A percentile compares a stretch with the other conserved stretches of the same genome.
Conservation (phyloP, 2,888 invertebrate genomes). For the Isoperla grammatica region DNA sequence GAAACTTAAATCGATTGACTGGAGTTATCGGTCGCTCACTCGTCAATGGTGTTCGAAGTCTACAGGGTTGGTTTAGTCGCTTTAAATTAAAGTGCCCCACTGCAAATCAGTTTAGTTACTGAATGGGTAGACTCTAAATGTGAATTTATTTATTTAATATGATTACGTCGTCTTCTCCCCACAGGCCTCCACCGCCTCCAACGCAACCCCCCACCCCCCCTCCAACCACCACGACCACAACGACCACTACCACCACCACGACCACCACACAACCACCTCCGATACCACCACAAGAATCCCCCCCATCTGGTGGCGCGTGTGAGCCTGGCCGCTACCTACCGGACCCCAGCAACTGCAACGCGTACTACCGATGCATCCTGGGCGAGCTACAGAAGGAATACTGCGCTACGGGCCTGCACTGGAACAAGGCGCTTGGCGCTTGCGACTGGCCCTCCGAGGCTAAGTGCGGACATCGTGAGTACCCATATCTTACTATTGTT, state of each 20-base stretch:
- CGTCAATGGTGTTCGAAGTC: too few species aligned
- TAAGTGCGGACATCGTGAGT: constrained; percentile 50
- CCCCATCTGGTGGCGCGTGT: constrained; percentile 45
- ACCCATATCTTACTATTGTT: too few species aligned
- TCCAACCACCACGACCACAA: constrained; percentile 34
- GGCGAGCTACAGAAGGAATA: constrained; percentile 61
- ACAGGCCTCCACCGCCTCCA: constrained; percentile 18
- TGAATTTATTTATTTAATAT: too few species aligned
- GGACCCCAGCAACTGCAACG: constrained; percentile 64
- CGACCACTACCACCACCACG: constrained; percentile 23
- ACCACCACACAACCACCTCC: constrained; percentile 34
- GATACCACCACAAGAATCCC: constrained; percentile 40
- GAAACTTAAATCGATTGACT: too few species aligned
- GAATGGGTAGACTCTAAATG: too few species aligned
- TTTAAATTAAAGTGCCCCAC: too few species aligned
- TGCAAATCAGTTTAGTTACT: too few species aligned
- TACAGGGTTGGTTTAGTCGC: too few species aligned
- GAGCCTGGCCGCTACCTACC: constrained; percentile 47
- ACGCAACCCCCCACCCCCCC: constrained; percentile 29
- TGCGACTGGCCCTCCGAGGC: constrained; percentile 80
- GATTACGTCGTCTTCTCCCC: too few species aligned
- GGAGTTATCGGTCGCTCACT: too few species aligned
- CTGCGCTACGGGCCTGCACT: constrained; percentile 76
- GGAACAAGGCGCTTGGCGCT: constrained; percentile 59
- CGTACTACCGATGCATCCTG: constrained; percentile 69